Conservation (phyloP, 2,888 invertebrate species). For the Ferrisia virgata region DNA sequence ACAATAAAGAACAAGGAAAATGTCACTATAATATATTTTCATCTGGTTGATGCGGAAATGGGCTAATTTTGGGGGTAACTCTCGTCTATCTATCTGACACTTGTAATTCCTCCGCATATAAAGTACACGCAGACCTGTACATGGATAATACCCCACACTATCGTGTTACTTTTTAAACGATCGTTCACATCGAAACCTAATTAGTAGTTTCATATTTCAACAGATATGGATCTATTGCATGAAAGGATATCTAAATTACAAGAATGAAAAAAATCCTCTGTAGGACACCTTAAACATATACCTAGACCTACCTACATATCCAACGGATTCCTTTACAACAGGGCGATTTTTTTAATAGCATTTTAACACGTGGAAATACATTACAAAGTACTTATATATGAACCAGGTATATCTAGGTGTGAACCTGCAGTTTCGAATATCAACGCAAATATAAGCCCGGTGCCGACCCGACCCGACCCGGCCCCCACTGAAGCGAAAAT, state of each 20-base stretch:
- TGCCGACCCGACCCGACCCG: too few relatives aligned
- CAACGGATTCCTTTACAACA: not conserved
- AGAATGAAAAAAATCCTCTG: not conserved
- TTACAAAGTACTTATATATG: too few relatives aligned
- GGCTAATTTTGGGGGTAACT: not conserved
- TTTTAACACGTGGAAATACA: not conserved
- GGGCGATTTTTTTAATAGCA: not conserved
- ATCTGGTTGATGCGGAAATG: not conserved
- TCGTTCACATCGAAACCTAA: not conserved
- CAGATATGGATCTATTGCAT: not conserved
- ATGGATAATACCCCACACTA: not conserved
- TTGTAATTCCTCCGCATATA: not conserved
- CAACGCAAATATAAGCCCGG: too few relatives aligned
- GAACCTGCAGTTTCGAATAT: too few relatives aligned
- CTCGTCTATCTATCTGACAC: too few relatives aligned
- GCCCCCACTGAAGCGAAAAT: not conserved
- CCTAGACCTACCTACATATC: not conserved
- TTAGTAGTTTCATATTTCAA: slow-evolving; percentile 14
- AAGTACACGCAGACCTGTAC: too few relatives aligned
- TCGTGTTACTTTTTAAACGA: not conserved
- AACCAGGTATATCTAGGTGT: too few relatives aligned
- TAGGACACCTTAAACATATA: not conserved
- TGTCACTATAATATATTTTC: not conserved
- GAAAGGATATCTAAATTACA: not conserved
- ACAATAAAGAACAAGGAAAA: not conserved